Conservation (phyloP, 1,140 invertebrate genomes). For the Aphaenogaster ashmeadi region DNA sequence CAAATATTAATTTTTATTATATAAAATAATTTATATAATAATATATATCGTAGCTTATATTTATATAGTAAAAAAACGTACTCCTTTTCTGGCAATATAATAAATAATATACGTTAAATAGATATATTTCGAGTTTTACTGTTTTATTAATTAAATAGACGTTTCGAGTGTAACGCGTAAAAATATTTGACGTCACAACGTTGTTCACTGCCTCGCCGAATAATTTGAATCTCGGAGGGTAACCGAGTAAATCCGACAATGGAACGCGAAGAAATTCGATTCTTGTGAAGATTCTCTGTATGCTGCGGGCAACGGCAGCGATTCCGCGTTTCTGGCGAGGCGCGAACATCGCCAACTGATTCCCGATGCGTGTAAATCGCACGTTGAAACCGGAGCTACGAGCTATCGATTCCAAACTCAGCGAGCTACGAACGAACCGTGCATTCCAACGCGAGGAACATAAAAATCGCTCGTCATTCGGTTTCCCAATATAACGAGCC, state of each 20-base stretch:
- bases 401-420: slow-evolving; percentile 31
- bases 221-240: slow-evolving; percentile 45
- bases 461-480: slow-evolving; percentile 28
- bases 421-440: neutral
- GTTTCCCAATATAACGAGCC: slow-evolving; percentile 1
- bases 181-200: neutral
- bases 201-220: neutral
- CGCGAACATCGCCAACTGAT: slow-evolving; percentile 38
- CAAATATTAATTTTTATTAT: neutral
- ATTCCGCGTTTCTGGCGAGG: slow-evolving; percentile 38
- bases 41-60: too few species aligned
- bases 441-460: neutral
- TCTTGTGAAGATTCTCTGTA: slow-evolving; percentile 27
- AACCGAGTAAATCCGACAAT: slow-evolving; percentile 30
- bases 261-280: slow-evolving; percentile 44
- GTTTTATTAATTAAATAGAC: too few species aligned
- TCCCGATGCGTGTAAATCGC: slow-evolving; percentile 18
- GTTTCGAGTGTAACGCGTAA: neutral
- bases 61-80: too few species aligned
- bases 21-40: neutral
- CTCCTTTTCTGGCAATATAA: neutral
- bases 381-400: slow-evolving; percentile 28
- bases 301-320: slow-evolving; percentile 13
- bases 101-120: neutral
- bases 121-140: neutral